phyloP scores from a whole-genome alignment of 1,140 invertebrate genomes.

The Homalodisca vitripennis region DNA sequence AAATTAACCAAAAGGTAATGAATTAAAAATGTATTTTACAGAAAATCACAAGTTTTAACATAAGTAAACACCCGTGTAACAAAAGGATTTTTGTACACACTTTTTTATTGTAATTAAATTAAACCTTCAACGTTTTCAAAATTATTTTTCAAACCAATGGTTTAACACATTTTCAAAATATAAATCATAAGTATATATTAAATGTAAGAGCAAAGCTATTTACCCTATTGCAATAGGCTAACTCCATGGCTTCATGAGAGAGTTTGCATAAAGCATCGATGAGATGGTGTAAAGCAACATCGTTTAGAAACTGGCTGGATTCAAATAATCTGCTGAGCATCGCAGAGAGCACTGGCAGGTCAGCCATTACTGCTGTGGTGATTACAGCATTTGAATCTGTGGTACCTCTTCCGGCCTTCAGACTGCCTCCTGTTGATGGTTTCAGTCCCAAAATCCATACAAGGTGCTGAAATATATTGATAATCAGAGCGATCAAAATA shows the following conservation, averaged over 20 bases:
- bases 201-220: conserved; percentile 42
- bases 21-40: too few species aligned
- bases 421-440: conserved; percentile 86
- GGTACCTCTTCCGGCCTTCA: conserved; percentile 73
- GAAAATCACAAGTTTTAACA: too few species aligned
- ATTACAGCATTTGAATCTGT: conserved; percentile 86
- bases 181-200: neutral
- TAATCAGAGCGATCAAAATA: neutral
- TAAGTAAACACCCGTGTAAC: too few species aligned
- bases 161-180: too few species aligned
- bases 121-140: too few species aligned
- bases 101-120: too few species aligned
- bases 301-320: conserved; percentile 90
- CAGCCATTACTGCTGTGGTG: conserved; percentile 94
- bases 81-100: too few species aligned
- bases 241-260: conserved; percentile 95
- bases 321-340: conserved; percentile 94
- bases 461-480: conserved; percentile 66
- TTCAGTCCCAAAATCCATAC: conserved; percentile 98
- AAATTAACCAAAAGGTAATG: too few species aligned
- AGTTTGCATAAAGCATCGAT: conserved; percentile 96
- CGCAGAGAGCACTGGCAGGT: conserved; percentile 87
- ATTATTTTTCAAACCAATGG: too few species aligned
- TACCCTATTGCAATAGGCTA: conserved; percentile 91
- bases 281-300: conserved; percentile 92